phyloP scores from a whole-genome alignment of 2,888 invertebrate genomes.

The Ophioninae sp. region DNA sequence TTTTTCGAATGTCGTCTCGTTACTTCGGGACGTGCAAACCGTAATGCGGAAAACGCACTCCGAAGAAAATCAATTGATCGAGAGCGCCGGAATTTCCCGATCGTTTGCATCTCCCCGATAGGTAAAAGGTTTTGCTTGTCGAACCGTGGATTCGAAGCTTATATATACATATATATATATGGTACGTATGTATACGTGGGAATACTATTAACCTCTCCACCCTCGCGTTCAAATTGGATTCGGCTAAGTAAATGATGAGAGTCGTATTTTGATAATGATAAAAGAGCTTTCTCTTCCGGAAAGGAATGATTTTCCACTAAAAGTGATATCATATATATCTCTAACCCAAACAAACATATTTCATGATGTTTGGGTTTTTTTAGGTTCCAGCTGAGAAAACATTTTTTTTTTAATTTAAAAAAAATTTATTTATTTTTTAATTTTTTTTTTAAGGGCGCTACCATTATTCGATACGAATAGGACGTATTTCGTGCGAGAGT shows the following conservation, averaged over 20 bases:
- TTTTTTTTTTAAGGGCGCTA: too few relatives aligned
- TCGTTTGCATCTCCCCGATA: slow-evolving; percentile 3
- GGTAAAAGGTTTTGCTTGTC: slow-evolving; percentile 52
- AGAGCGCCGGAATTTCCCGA: slow-evolving; percentile 26
- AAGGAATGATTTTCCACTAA: slow-evolving; percentile 6
- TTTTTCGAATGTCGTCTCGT: slow-evolving; percentile 14
- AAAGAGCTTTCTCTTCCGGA: background rate
- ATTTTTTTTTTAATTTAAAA: too few relatives aligned
- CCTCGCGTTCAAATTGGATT: slow-evolving; percentile 31
- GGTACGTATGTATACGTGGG: too few relatives aligned
- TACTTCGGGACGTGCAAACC: too few relatives aligned
- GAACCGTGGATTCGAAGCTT: slow-evolving; percentile 45
- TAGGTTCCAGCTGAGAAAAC: too few relatives aligned
- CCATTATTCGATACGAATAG: too few relatives aligned
- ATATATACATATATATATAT: slow-evolving; percentile 13
- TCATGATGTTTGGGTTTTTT: too few relatives aligned
- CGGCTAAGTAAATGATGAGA: slow-evolving; percentile 16
- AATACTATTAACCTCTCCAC: too few relatives aligned
- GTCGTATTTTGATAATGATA: slow-evolving; percentile 1
- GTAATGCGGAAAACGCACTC: slow-evolving; percentile 14
- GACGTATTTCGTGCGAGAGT: too few relatives aligned
- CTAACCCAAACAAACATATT: too few relatives aligned
- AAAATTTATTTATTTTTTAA: too few relatives aligned
- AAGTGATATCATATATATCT: background rate
- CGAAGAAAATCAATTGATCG: slow-evolving; percentile 53